Evolutionary conservation across 2,797 vertebrate species (phyloP).

Genomic region (Spheniscus humboldti): DNA sequence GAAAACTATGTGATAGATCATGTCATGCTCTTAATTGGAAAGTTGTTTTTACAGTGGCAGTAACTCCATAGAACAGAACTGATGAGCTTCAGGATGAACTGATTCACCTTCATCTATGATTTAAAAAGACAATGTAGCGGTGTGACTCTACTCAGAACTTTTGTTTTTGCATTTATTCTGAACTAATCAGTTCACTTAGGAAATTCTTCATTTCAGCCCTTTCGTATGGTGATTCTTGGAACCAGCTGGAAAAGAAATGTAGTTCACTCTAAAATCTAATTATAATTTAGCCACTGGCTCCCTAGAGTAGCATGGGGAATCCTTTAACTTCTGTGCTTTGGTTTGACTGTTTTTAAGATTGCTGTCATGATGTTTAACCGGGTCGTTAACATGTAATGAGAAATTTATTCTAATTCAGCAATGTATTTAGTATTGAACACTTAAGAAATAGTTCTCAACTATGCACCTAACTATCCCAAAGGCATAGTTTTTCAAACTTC

Average conservation of each 20-base stretch:
- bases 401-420: neutral
- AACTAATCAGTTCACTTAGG: neutral
- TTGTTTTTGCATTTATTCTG: neutral
- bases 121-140: neutral
- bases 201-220: neutral
- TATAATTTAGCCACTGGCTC: neutral
- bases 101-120: constrained; percentile 20
- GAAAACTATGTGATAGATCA: constrained; percentile 41
- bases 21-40: constrained; percentile 33
- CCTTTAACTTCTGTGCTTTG: neutral
- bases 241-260: neutral
- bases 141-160: neutral
- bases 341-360: neutral
- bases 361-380: neutral
- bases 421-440: neutral
- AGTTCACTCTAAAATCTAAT: neutral
- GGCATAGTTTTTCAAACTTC: neutral
- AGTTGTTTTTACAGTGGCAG: neutral
- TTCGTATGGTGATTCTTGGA: neutral
- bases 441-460: neutral
- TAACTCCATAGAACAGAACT: constrained; percentile 10
- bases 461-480: neutral
- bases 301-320: neutral
- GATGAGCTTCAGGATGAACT: constrained; percentile 7
- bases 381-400: neutral